Evolutionary conservation across 2,113 vertebrate genomes (phyloP), one percentile per base, ranked within the genome.

Genomic region (Heliornis fulica): DNA sequence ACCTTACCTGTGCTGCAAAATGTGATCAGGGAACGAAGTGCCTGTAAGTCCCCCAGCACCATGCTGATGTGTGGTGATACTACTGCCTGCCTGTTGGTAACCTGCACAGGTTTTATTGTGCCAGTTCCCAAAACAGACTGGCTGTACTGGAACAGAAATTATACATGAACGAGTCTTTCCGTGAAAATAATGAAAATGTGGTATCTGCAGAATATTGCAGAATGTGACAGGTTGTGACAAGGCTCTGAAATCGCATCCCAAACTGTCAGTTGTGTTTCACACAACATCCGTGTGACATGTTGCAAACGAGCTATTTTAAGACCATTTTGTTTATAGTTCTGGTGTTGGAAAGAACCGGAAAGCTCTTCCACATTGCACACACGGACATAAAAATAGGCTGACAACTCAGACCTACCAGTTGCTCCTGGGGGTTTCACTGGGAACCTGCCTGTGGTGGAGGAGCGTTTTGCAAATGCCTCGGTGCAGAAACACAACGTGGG

Each of bases 381-480:
- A 26, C 20, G 23, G 68, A 32, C 0, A 2, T 40, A 75, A 7
- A 32, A 90, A 48, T 59, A 83, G 38, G 20, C 22, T 4, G 72
- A 41, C 20, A 32, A 83, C 53, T 95, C 57, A 60, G 41, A 79
- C 57, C 53, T 76, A 13, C 34, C 54, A 28, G 31, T 83, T 7
- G 3, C 45, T 80, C 71, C 64, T 54, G 57, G 21, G 69, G 64
- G 25, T 91, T 92, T 36, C 64, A 11, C 17, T 83, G 72, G 64
- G 84, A 91, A 94, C 75, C 61, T 5, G 10, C n/a, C 11, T 31
- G 65, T 75, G 92, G 89, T 51, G 94, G 84, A 51, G 38, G 64
- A 82, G 23, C 3, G 1, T 84, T 93, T 91, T 93, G 69, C 65
- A 87, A 87, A 84, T 4, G 3, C 16, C 19, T n/a, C 1, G 7